phyloP scores from a whole-genome alignment of 2,888 invertebrate genomes.

The Dusona sp. region DNA sequence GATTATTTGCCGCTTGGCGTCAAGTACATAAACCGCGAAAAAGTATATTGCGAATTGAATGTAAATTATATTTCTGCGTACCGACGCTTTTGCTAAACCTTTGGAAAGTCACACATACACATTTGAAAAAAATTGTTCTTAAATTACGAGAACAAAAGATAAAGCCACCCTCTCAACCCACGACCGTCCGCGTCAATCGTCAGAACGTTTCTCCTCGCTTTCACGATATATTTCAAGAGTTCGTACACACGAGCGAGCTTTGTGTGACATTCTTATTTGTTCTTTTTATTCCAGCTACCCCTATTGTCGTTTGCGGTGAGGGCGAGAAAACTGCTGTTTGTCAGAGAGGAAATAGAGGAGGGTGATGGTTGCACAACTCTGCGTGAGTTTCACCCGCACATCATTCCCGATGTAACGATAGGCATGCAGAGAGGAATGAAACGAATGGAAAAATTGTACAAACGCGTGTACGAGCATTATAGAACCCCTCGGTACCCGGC shows the following conservation, averaged over 20 bases:
- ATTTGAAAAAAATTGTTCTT: neutral
- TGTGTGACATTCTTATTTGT: constrained; percentile 32
- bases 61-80: neutral
- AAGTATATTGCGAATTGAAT: neutral
- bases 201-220: constrained; percentile 20
- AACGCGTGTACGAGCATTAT: constrained; percentile 44
- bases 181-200: constrained; percentile 41
- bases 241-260: constrained; percentile 27
- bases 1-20: neutral
- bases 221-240: constrained; percentile 9
- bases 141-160: neutral
- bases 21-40: neutral
- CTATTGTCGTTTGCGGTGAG: constrained; percentile 34
- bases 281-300: constrained; percentile 36
- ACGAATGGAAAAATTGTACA: constrained; percentile 39
- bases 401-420: constrained; percentile 13
- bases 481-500: constrained; percentile 26
- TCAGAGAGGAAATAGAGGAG: neutral
- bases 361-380: constrained; percentile 15
- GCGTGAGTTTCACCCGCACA: constrained; percentile 13
- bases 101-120: neutral
- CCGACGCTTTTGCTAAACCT: neutral
- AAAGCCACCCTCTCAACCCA: neutral
- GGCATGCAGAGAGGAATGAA: constrained; percentile 15
- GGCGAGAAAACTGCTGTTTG: constrained; percentile 13